A percentile compares a stretch with the other conserved stretches of the same genome.
Evolutionary conservation across 2,888 invertebrate species (phyloP).

Genomic region (Megaustenia siamemsis): DNA sequence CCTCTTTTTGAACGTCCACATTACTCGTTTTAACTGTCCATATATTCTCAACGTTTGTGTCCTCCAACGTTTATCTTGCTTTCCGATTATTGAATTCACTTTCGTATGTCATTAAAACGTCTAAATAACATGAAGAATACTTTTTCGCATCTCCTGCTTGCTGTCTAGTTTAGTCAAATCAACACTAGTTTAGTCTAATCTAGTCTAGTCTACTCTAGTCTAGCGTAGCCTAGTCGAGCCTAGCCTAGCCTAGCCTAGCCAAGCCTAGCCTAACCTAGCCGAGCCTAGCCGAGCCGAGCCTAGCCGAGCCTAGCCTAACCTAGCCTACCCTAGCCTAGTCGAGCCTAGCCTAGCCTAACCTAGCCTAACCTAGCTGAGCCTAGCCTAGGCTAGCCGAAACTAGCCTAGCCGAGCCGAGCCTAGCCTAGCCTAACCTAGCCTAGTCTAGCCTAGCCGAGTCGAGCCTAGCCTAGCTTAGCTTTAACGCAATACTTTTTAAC

Average conservation of each 20-base stretch:
- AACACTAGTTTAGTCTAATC: not conserved
- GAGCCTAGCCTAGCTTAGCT: constrained; percentile 7
- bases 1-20: too few relatives aligned
- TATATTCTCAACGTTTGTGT: too few relatives aligned
- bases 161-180: not conserved
- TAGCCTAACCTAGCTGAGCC: not conserved
- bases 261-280: not conserved
- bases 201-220: not conserved
- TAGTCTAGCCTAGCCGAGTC: not conserved
- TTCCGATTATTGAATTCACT: too few relatives aligned
- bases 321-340: not conserved
- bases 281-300: not conserved
- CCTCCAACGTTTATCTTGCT: too few relatives aligned
- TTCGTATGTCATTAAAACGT: too few relatives aligned
- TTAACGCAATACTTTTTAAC: too few relatives aligned
- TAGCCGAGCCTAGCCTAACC: not conserved
- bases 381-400: not conserved
- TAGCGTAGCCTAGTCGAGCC: not conserved
- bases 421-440: constrained; percentile 5
- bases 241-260: not conserved
- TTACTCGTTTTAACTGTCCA: too few relatives aligned
- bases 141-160: too few relatives aligned
- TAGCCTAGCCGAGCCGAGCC: constrained; percentile 1
- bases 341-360: not conserved
- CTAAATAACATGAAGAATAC: too few relatives aligned